A percentile compares a stretch with the other conserved stretches of the same genome.
These are phyloP conservation scores for Metopolophium dirhodum DNA, from an alignment of 1,140 invertebrate species.

Conservation along the genomic window DNA sequence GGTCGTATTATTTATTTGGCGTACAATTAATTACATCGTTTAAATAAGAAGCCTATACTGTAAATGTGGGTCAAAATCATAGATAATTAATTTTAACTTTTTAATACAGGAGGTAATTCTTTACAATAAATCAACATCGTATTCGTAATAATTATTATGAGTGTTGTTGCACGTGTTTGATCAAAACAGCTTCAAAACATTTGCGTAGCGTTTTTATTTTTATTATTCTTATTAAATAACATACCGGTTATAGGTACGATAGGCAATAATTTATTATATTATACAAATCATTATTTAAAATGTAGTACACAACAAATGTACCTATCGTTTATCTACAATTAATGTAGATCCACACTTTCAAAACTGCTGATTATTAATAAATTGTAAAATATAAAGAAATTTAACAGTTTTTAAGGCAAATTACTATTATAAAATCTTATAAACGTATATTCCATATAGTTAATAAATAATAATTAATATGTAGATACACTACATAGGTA, in stretches of 20 bases:
- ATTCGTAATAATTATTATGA: too few relatives aligned
- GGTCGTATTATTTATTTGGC: neutral
- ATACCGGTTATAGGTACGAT: neutral
- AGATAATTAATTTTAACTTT: neutral
- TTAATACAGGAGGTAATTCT: neutral
- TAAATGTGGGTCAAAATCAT: neutral
- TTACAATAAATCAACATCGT: neutral
- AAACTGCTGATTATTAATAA: neutral
- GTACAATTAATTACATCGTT: neutral
- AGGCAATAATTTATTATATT: neutral
- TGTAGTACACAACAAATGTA: neutral
- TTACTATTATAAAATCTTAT: neutral
- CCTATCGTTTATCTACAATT: neutral
- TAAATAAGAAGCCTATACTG: neutral
- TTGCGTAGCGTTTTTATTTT: too few relatives aligned
- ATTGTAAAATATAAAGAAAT: too few relatives aligned
- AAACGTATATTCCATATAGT: neutral
- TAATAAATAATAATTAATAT: too few relatives aligned
- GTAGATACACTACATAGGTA: too few relatives aligned
- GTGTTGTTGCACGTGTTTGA: too few relatives aligned
- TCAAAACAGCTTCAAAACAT: too few relatives aligned
- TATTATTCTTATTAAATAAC: too few relatives aligned
- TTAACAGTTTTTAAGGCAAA: neutral
- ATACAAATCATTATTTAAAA: neutral
- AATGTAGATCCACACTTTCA: neutral